Conservation (phyloP, 1,140 invertebrate genomes). For the Nasonia giraulti region DNA sequence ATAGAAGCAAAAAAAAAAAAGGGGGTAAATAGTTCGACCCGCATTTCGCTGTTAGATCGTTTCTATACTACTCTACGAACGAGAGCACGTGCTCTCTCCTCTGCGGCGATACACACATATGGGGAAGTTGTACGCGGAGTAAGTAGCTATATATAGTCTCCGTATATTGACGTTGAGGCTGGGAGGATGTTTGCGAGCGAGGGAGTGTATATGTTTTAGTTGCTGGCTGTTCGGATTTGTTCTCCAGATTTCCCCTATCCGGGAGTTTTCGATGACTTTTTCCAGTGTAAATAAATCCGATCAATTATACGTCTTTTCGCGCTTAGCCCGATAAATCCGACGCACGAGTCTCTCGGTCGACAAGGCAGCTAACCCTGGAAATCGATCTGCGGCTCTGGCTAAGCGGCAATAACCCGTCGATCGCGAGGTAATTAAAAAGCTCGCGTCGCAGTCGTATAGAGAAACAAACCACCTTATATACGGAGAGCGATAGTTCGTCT, state of each 20-base stretch:
- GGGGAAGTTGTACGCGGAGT: neutral
- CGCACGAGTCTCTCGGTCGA: neutral
- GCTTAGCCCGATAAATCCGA: neutral
- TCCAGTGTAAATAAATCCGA: neutral
- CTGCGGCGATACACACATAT: neutral
- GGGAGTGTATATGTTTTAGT: too few relatives aligned
- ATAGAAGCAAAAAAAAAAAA: slow-evolving; percentile 26
- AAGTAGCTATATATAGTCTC: too few relatives aligned
- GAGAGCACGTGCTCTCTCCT: neutral
- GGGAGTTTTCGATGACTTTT: too few relatives aligned
- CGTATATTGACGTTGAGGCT: neutral
- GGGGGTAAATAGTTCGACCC: slow-evolving; percentile 46
- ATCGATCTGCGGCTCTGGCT: too few relatives aligned
- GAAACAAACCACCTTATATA: neutral
- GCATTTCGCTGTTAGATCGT: neutral
- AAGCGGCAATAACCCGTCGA: neutral
- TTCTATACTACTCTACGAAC: neutral
- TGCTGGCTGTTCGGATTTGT: neutral
- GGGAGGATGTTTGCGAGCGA: neutral
- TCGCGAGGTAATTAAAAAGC: neutral
- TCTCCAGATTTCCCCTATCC: too few relatives aligned
- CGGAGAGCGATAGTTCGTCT: neutral
- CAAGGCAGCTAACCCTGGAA: neutral
- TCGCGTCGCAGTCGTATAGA: neutral
- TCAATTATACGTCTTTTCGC: neutral